Evolutionary conservation across 2,888 invertebrate genomes (phyloP), one percentile per base, ranked within the genome.

Genomic region (Monoplex corrugatus): DNA sequence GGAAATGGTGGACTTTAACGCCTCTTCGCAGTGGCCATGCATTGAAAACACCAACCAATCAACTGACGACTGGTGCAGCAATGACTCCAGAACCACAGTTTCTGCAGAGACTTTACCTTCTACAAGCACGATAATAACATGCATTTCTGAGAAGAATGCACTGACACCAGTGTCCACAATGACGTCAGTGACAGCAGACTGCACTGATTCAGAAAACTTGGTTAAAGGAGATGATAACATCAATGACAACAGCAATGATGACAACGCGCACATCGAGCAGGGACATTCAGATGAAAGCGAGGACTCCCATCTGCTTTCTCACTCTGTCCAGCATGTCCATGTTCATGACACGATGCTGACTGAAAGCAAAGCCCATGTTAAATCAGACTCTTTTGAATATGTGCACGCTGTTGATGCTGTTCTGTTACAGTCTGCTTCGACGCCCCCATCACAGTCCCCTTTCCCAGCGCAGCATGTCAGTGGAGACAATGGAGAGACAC

Each of bases 371-470:
- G 78, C 78, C 43, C 28, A 80, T 28, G 43, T 80, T 1, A 80
- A 80, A 23, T 80, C 78, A 43, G 78, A 80, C 6, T 83, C 82
- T 19, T 83, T 83, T 45, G 82, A 83, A 28, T 83, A 45, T n/a
- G 82, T 83, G n/a, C 82, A 45, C 57, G 57, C 57, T 83, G 45
- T 44, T 5, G 45, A 45, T 13, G 32, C 44, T 32, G 32, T 83
- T n/a, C 32, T 23, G 40, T 5, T 32, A 13, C 82, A 45, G 28
- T n/a, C 45, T 13, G 13, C 44, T 10, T 2, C 43, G 2, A 10
- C 32, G 2, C 28, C 40, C 16, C 40, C 2, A 32, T 40, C 82
- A n/a, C 32, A 45, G 32, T 8, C 32, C 45, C n/a, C 19, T 45
- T 19, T 83, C 10, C 45, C 44, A 83, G 45, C 16, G 28, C 82